phyloP scores from a whole-genome alignment of 2,888 invertebrate species.

The Campoplex capitator region DNA sequence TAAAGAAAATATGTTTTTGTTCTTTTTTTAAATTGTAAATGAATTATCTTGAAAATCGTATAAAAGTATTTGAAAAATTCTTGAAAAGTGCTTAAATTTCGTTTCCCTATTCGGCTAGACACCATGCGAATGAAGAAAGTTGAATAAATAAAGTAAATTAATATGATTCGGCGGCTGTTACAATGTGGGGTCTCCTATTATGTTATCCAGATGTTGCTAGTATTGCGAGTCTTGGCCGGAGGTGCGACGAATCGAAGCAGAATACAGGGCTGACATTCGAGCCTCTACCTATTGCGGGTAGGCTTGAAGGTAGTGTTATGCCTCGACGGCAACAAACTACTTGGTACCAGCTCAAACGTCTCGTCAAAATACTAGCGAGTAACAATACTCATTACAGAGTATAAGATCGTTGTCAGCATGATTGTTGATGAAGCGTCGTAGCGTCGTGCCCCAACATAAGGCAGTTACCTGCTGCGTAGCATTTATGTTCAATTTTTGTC shows the following conservation, averaged over 20 bases:
- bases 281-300: constrained; percentile 82
- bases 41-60: too few relatives aligned
- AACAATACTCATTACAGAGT: constrained; percentile 82
- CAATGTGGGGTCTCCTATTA: constrained; percentile 78
- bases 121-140: too few relatives aligned
- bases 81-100: too few relatives aligned
- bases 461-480: constrained; percentile 84
- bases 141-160: constrained; percentile 17
- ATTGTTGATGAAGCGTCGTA: constrained; percentile 84
- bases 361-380: constrained; percentile 81
- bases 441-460: constrained; percentile 80
- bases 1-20: too few relatives aligned
- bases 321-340: constrained; percentile 80
- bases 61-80: too few relatives aligned
- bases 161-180: constrained; percentile 59
- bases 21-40: too few relatives aligned
- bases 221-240: constrained; percentile 81
- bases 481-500: constrained; percentile 84
- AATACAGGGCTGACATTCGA: constrained; percentile 83
- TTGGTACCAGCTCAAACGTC: constrained; percentile 81
- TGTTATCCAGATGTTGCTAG: constrained; percentile 84
- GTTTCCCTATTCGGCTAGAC: too few relatives aligned
- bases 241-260: constrained; percentile 80
- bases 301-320: constrained; percentile 83
- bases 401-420: constrained; percentile 80